These are phyloP conservation scores for Apamea monoglypha DNA, from an alignment of 2,888 invertebrate genomes.

Conservation along the genomic window DNA sequence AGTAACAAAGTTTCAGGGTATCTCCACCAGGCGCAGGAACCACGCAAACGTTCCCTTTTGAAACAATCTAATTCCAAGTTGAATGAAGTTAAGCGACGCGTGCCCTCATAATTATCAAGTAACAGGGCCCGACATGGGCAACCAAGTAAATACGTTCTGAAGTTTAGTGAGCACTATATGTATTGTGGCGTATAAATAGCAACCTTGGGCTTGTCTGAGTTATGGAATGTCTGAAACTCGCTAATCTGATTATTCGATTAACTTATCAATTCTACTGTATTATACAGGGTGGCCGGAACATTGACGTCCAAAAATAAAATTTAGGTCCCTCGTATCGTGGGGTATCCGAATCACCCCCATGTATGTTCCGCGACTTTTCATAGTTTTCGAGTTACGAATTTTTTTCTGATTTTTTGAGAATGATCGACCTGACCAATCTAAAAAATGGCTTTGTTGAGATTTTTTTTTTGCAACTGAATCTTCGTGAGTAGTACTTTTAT, in stretches of 20 bases:
- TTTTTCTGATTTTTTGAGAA: no score
- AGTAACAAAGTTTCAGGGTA: slow-evolving; percentile 25
- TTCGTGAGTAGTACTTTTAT: no score
- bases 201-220: neutral
- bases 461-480: no score
- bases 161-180: slow-evolving; percentile 28
- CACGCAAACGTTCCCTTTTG: slow-evolving; percentile 28
- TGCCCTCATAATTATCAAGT: slow-evolving; percentile 62
- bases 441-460: no score
- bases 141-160: slow-evolving; percentile 38
- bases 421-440: no score
- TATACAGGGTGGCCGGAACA: no score
- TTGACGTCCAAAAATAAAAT: no score
- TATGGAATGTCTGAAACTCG: neutral
- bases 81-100: slow-evolving; percentile 60
- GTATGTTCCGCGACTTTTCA: no score
- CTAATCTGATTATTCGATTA: neutral
- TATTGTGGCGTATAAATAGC: neutral
- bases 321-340: no score
- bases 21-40: slow-evolving; percentile 13
- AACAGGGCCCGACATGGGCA: slow-evolving; percentile 47
- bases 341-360: no score
- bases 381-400: no score
- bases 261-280: neutral
- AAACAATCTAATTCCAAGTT: slow-evolving; percentile 69